Base-by-base conservation (phyloP, 2,113 vertebrate species). In the Crotophaga sulcirostris region DNA sequence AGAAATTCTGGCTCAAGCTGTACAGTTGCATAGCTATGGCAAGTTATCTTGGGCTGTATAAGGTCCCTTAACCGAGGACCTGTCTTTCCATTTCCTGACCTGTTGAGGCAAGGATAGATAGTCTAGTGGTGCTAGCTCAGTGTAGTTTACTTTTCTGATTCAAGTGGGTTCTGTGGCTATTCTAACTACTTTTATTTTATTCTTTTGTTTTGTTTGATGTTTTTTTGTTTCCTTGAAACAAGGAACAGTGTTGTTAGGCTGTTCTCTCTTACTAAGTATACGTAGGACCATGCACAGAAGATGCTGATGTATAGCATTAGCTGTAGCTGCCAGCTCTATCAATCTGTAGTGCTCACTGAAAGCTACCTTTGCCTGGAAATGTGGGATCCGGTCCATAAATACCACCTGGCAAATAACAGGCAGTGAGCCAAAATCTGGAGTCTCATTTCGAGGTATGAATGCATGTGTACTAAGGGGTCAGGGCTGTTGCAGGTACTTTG, bases 381-480 rank as follows among this genome's bases (percentile, higher is more conserved):
- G 19, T 66, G 28, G n/a, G 66, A 68, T 92, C 36, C 29, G 11
- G 54, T 94, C 42, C 26, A 4, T 49, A 77, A 78, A 28, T 77
- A 52, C 3, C 2, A 52, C 31, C 31, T 60, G 68, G 29, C 45
- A 69, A 73, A 56, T 62, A 80, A 42, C 8, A 64, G 74, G 55
- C 1, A 1, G 6, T 47, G 24, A 76, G 40, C 45, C 26, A 23
- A 40, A 86, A 54, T 58, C n/a, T 77, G 45, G 36, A 88, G 36
- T 86, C 15, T 21, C 2, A 0, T 62, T 80, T 73, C 45, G 15
- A 10, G 36, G n/a, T 40, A 25, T 2, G 5, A 73, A 29, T 9
- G 15, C 0, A 0, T 66, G 12, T 44, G 2, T 36, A 7, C 38
- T 36, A 40, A 51, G 28, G 42, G 13, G 2, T n/a, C 3, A 1